Evolutionary conservation across 2,888 invertebrate genomes (phyloP).

Genomic region (Dusona sp.): DNA sequence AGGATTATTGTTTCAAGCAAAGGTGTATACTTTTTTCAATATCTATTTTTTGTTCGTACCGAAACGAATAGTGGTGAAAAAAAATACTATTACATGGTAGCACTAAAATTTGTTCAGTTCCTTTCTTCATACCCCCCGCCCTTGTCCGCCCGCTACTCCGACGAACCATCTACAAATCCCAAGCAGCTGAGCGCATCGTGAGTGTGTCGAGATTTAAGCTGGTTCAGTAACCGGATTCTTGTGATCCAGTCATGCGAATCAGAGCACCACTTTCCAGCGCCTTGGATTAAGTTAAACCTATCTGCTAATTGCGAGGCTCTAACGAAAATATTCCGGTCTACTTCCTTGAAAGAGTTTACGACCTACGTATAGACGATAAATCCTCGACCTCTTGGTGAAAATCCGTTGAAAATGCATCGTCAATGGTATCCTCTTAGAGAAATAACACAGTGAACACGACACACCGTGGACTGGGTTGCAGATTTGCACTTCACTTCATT

Average conservation of each 20-base stretch:
- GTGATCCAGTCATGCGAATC: conserved; percentile 36
- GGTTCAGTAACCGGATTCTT: conserved; percentile 60
- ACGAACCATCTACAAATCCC: conserved; percentile 18
- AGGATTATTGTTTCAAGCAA: no score
- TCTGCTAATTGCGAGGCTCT: conserved; percentile 65
- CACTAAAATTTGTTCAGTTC: not conserved
- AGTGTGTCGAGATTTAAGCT: conserved; percentile 55
- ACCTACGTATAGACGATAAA: conserved; percentile 48
- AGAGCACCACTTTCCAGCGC: conserved; percentile 49
- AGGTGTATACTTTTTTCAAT: no score
- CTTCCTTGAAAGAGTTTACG: conserved; percentile 48
- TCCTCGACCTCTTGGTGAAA: conserved; percentile 47
- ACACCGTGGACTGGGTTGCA: not conserved
- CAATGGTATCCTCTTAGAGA: conserved; percentile 11
- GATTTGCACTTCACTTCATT: not conserved
- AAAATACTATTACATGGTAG: not conserved
- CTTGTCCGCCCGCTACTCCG: not conserved
- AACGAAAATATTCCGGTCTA: conserved; percentile 65
- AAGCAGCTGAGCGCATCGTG: conserved; percentile 55
- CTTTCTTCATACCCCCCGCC: conserved; percentile 2
- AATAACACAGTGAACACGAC: not conserved
- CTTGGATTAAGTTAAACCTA: conserved; percentile 64
- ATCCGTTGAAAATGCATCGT: conserved; percentile 51
- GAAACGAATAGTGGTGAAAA: no score
- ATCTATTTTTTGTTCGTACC: no score